These are phyloP conservation scores for Caerostris darwini DNA, from an alignment of 1,140 invertebrate genomes.

Conservation along the genomic window DNA sequence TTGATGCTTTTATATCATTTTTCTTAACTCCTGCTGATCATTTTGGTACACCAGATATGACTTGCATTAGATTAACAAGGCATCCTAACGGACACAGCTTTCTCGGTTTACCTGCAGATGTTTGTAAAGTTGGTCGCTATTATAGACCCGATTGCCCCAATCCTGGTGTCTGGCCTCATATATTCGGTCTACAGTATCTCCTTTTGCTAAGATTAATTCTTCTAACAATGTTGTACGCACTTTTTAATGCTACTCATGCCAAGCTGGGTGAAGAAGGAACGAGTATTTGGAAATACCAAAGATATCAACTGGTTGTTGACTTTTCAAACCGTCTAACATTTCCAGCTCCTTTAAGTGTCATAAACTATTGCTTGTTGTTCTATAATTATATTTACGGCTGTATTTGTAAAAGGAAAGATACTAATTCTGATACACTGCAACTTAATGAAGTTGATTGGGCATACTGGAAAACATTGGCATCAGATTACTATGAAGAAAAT, in stretches of 20 bases:
- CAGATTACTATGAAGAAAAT: not conserved
- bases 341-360: conserved; percentile 38
- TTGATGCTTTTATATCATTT: not conserved
- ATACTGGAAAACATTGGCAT: conserved; percentile 53
- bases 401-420: not conserved
- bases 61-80: conserved; percentile 23
- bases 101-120: conserved; percentile 26
- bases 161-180: conserved; percentile 80
- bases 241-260: conserved; percentile 82
- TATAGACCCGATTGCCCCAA: conserved; percentile 80
- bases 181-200: conserved; percentile 82
- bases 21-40: not conserved
- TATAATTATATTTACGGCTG: not conserved
- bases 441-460: not conserved
- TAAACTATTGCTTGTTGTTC: not conserved
- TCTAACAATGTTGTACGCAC: conserved; percentile 81
- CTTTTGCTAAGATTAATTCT: conserved; percentile 82
- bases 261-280: conserved; percentile 80
- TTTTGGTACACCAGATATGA: conserved; percentile 35
- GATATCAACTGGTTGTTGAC: conserved; percentile 81
- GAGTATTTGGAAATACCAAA: conserved; percentile 82
- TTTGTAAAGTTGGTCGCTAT: conserved; percentile 60
- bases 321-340: conserved; percentile 80
- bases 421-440: not conserved
- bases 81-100: conserved; percentile 25